Conservation (phyloP, 2,888 invertebrate species). For the Cheilosia vulpina region DNA sequence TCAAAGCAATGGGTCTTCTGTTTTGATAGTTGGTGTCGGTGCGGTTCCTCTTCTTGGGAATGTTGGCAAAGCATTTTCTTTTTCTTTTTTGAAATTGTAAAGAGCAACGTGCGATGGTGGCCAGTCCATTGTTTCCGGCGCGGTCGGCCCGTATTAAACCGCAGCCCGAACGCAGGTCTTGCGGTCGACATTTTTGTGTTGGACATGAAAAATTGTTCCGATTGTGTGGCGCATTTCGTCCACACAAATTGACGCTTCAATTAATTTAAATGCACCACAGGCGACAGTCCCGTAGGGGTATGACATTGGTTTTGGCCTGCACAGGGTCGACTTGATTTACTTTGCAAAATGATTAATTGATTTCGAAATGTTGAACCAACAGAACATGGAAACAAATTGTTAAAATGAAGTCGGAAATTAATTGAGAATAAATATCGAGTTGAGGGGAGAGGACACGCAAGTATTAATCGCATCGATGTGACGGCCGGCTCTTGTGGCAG, state of each 20-base stretch:
- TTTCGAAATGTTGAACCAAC: conserved; percentile 44
- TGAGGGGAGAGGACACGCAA: conserved; percentile 1
- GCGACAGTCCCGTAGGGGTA: conserved; percentile 2
- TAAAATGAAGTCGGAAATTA: conserved; percentile 45
- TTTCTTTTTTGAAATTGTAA: conserved; percentile 44
- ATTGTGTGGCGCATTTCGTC: conserved; percentile 58
- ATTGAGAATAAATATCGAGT: conserved; percentile 40
- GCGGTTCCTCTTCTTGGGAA: conserved; percentile 14
- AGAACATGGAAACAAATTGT: conserved; percentile 25
- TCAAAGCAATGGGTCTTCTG: conserved; percentile 32
- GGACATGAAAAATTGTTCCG: conserved; percentile 68
- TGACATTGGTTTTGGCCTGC: background rate
- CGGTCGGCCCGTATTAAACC: conserved; percentile 32
- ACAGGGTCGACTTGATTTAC: conserved; percentile 20
- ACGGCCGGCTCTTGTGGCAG: background rate
- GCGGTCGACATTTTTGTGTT: conserved; percentile 31
- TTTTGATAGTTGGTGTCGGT: conserved; percentile 56
- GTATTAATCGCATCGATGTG: background rate
- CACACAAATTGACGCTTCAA: conserved; percentile 69
- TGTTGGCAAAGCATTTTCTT: conserved; percentile 19
- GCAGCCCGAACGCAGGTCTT: conserved; percentile 16
- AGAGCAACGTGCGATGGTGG: conserved; percentile 25
- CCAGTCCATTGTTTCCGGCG: conserved; percentile 35
- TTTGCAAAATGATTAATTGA: conserved; percentile 62
- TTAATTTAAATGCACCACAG: conserved; percentile 64